Percentiles rank a stretch among this genome's conserved stretches.
phyloP scores from a whole-genome alignment of 2,113 vertebrate genomes.

The Prochilodus magdalenae region DNA sequence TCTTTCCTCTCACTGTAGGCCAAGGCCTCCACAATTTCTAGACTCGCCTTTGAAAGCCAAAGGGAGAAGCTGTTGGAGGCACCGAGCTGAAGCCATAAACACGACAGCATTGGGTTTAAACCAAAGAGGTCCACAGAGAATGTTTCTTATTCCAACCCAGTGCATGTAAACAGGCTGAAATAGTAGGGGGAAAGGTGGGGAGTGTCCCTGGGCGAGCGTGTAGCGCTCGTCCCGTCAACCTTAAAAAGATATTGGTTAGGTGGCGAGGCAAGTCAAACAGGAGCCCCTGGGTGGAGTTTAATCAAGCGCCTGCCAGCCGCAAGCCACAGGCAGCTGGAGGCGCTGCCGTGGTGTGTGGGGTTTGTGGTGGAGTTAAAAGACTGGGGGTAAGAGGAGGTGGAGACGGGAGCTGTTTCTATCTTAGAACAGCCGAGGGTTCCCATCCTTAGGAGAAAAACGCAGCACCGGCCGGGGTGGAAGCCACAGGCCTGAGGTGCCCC shows the following conservation, averaged over 20 bases:
- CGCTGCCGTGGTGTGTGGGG: slow-evolving; percentile 53
- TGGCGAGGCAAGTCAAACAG: slow-evolving; percentile 51
- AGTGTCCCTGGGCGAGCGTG: slow-evolving; percentile 58
- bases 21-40: not conserved
- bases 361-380: slow-evolving; percentile 55
- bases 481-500: slow-evolving; percentile 53
- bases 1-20: not conserved
- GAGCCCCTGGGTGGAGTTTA: slow-evolving; percentile 56
- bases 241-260: slow-evolving; percentile 61
- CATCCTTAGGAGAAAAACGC: slow-evolving; percentile 22
- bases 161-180: slow-evolving; percentile 60
- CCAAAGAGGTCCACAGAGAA: not conserved
- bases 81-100: slow-evolving; percentile 2
- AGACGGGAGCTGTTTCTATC: slow-evolving; percentile 45
- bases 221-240: slow-evolving; percentile 61
- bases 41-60: not conserved
- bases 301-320: slow-evolving; percentile 55
- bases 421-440: slow-evolving; percentile 4
- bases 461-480: slow-evolving; percentile 15
- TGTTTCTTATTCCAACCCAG: not conserved
- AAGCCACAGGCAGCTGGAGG: slow-evolving; percentile 58
- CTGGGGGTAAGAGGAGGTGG: slow-evolving; percentile 45
- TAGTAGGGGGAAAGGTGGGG: slow-evolving; percentile 61
- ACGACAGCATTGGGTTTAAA: not conserved
- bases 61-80: no score